Conservation (phyloP, 2,888 invertebrate genomes). For the Lasioglossum calceatum region DNA sequence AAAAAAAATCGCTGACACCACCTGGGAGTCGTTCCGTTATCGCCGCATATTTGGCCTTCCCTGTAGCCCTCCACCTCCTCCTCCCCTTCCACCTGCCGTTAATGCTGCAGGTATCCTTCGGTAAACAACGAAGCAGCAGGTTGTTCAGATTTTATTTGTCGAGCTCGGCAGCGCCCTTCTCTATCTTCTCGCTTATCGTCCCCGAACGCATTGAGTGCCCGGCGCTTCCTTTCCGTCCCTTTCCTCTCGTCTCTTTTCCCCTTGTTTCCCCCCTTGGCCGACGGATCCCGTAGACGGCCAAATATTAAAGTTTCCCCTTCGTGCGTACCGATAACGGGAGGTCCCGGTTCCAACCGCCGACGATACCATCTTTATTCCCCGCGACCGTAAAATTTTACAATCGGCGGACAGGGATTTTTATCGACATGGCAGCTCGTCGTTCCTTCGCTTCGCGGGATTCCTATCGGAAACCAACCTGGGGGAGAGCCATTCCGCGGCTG, state of each 20-base stretch:
- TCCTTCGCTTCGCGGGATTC: conserved; percentile 41
- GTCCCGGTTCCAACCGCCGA: conserved; percentile 72
- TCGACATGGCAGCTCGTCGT: conserved; percentile 63
- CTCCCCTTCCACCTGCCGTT: conserved; percentile 58
- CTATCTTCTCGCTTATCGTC: conserved; percentile 75
- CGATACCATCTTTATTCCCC: conserved; percentile 81
- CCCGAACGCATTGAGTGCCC: conserved; percentile 72
- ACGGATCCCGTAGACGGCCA: conserved; percentile 78
- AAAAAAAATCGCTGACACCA: conserved; percentile 67
- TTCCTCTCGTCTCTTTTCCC: neutral
- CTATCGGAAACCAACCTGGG: neutral
- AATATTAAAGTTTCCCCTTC: conserved; percentile 78
- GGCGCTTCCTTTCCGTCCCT: conserved; percentile 55
- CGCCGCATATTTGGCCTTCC: conserved; percentile 67
- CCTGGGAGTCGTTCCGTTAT: conserved; percentile 70
- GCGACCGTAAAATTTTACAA: conserved; percentile 82
- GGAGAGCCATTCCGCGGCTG: conserved; percentile 12
- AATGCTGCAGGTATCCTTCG: conserved; percentile 79
- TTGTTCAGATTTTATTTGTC: conserved; percentile 83
- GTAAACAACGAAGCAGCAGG: conserved; percentile 82
- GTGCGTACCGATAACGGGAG: conserved; percentile 77
- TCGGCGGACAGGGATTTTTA: conserved; percentile 74
- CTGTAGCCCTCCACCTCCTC: conserved; percentile 20
- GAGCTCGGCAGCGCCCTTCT: conserved; percentile 74
- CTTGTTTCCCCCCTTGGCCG: conserved; percentile 26